These are phyloP conservation scores for Lethenteron camtschaticum DNA, from an alignment of 2,113 vertebrate genomes.

Conservation along the genomic window DNA sequence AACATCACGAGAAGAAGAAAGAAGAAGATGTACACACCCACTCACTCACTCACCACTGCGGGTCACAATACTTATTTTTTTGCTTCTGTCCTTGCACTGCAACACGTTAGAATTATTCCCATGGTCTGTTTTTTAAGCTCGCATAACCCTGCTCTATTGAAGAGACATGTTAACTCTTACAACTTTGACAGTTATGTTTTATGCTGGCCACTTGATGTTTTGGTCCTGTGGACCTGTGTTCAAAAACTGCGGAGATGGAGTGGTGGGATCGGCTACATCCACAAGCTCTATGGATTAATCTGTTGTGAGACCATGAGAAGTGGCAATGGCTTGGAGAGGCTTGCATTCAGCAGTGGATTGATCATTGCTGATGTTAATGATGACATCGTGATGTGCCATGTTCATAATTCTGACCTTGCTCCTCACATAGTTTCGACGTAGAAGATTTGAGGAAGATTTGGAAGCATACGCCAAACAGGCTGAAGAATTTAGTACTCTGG, in stretches of 20 bases:
- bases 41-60: background rate
- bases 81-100: background rate
- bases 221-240: background rate
- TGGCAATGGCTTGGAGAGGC: background rate
- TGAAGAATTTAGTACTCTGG: constrained; percentile 34
- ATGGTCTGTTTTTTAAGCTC: background rate
- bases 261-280: background rate
- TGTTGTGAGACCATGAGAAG: background rate
- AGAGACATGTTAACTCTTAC: background rate
- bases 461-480: constrained; percentile 34
- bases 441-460: constrained; percentile 42
- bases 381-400: background rate
- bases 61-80: background rate
- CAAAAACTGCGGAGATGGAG: background rate
- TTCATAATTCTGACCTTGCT: constrained; percentile 5
- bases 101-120: background rate
- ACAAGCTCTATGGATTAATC: background rate
- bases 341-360: background rate
- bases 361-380: background rate
- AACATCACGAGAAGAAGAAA: background rate
- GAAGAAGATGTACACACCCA: background rate
- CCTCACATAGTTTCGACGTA: constrained; percentile 25
- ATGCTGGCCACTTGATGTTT: no score
- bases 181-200: background rate
- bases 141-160: background rate